Percentiles rank a stretch among this genome's conserved stretches.
Evolutionary conservation across 2,888 invertebrate species (phyloP).

Genomic region (Serrognathus titanus): DNA sequence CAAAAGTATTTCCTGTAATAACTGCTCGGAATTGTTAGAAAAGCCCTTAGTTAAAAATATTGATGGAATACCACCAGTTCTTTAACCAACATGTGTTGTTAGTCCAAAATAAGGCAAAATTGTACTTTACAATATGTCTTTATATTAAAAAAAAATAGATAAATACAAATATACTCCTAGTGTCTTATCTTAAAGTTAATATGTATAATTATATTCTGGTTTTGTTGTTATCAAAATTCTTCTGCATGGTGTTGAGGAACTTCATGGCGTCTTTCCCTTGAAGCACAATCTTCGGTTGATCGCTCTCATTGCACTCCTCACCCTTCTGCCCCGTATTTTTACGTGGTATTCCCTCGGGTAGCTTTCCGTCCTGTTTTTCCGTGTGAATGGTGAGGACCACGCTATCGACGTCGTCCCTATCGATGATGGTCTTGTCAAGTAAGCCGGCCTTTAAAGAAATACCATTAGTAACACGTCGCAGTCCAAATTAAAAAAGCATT

Average conservation of each 20-base stretch:
- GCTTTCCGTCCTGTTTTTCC: constrained; percentile 19
- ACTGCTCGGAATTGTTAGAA: too few species aligned
- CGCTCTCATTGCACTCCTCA: constrained; percentile 1
- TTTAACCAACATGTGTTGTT: too few species aligned
- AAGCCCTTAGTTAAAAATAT: too few species aligned
- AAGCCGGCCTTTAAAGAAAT: constrained; percentile 9
- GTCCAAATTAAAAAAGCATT: not conserved
- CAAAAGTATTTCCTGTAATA: too few species aligned
- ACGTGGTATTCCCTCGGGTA: constrained; percentile 20
- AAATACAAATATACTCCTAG: constrained; percentile 1
- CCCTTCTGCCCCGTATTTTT: not conserved
- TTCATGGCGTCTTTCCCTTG: constrained; percentile 24
- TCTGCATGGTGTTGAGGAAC: constrained; percentile 21
- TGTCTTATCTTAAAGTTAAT: not conserved
- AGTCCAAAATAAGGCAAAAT: too few species aligned
- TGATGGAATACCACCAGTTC: too few species aligned
- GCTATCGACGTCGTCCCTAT: constrained; percentile 9
- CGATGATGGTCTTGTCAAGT: constrained; percentile 13
- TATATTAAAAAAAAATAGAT: too few species aligned
- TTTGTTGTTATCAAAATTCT: constrained; percentile 23
- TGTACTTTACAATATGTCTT: too few species aligned
- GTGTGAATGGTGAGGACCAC: constrained; percentile 21
- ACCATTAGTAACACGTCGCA: not conserved
- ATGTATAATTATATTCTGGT: constrained; percentile 18
- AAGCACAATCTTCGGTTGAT: constrained; percentile 7